These are phyloP conservation scores for cattle (Bos taurus) DNA, from an alignment of 2,113 vertebrate genomes.

Conservation along the genomic window DNA sequence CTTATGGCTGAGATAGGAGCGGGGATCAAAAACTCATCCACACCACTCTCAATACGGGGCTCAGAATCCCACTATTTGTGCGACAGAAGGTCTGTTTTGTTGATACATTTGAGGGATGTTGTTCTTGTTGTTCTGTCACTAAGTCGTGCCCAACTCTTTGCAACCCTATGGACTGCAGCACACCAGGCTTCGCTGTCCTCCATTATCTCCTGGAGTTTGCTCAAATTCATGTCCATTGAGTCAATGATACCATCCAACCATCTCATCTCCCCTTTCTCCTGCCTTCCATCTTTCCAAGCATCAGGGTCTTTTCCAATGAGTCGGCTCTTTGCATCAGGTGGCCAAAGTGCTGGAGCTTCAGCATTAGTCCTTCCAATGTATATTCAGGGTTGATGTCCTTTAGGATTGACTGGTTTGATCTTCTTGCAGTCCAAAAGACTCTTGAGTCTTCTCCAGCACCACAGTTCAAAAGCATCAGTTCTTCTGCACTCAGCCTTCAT, in stretches of 20 bases:
- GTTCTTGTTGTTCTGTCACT: not conserved
- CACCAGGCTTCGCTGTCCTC: not conserved
- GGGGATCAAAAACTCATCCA: not conserved
- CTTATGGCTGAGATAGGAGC: not conserved
- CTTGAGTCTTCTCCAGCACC: not conserved
- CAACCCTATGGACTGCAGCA: not conserved
- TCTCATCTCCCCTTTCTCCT: not conserved
- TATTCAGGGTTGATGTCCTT: not conserved
- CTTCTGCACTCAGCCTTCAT: not conserved
- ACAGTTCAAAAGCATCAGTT: not conserved
- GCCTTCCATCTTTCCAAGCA: not conserved
- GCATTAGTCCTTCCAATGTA: not conserved
- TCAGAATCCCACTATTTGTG: not conserved
- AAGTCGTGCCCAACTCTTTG: not conserved
- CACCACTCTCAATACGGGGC: not conserved
- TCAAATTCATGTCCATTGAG: not conserved
- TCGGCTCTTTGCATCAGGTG: not conserved
- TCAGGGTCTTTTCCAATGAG: not conserved
- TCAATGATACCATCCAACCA: not conserved
- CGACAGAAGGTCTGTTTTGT: not conserved
- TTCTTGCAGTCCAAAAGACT: not conserved
- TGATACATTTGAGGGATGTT: not conserved
- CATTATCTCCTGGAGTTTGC: not conserved
- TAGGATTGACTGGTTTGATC: not conserved
- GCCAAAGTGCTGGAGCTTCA: not conserved